Base-by-base conservation (phyloP, 2,888 invertebrate species). In the Hypomecis atomaria region DNA sequence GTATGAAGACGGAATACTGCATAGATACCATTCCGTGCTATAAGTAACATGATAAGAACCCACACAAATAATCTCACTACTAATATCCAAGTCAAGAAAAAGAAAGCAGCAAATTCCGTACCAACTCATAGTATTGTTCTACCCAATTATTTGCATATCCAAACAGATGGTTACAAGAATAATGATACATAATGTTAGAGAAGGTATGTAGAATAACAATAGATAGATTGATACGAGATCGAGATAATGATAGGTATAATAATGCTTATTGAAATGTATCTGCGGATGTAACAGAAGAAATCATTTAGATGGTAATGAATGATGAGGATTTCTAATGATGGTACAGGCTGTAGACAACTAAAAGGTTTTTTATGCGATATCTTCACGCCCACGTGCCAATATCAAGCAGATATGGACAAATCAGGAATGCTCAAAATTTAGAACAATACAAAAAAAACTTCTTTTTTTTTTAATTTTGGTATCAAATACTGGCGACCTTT, bases 81-180 rank as follows among this genome's bases (percentile, higher is more conserved):
- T 23, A 5, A 23, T 7, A 0, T 7, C 23, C 7, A 23, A 3
- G 3, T 11, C 8, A 23, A 13, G 2, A 4, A 23, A 44, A 47
- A 5, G 9, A 34, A 45, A 8, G 45, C 23, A 45, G 23, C 23
- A 34, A 33, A 56, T 4, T 33, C 49, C 49, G 38, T 13, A 11
- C 44, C 49, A 56, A 44, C 36, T 7, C 6, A 36, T 40, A 47
- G 49, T 57, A 38, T 52, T 8, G 33, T 23, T 23, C 7, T 13
- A 44, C 23, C 8, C 34, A 33, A 45, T 52, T 42, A 62, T 62
- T 57, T 57, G 56, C 57, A 52, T 57, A 72, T 70, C 70, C 70
- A 71, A 65, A 66, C 64, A 62, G 69, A 65, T 59, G 49, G 61
- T 47, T 48, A 54, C 23, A 57, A 40, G 33, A 47, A 33, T 63